Base-by-base conservation (phyloP, 2,797 vertebrate species). In the Microtus agrestis region DNA sequence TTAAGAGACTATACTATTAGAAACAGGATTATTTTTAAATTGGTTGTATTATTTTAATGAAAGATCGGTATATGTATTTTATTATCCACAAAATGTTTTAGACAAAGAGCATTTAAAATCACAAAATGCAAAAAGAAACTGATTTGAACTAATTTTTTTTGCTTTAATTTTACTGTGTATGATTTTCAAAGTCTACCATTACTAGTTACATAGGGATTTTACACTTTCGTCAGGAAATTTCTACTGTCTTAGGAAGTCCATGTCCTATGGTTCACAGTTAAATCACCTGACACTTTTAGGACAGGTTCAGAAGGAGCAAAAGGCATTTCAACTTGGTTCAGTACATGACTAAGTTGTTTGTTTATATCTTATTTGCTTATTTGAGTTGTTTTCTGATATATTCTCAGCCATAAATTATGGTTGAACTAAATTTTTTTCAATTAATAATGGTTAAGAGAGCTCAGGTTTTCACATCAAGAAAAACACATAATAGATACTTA, bases 1-100 rank as follows among this genome's bases (percentile, higher is more conserved):
- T n/a, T 91, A 95, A 65, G 40, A 77, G 54, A 77, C 94, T 40
- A 69, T 21, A 76, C 21, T 91, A 14, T 90, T 78, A 65, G 25
- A 54, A 67, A 63, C 31, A 80, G 1, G 27, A 46, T 91, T 94
- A 56, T 73, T 92, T 34, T 76, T 9, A 37, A 93, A 6, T 67
- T 86, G n/a, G 21, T 14, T 74, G 65, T 46, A 76, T 74, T 78
- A 56, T 71, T 93, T 95, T 74, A 74, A 46, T 84, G 54, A 79
- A 76, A 74, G 29, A 73, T 81, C 56, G 77, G 46, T 37, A 34
- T 59, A 89, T 46, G 27, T 78, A 40, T 21, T 91, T 81, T 34
- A 92, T 93, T 91, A 71, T 80, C 56, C n/a, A 74, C 84, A 91
- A 77, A 77, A 88, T 84, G 40, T 91, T 96, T 92, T 77, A 51